phyloP scores from a whole-genome alignment of 2,113 vertebrate species.

The Ivindomyrus marchei region DNA sequence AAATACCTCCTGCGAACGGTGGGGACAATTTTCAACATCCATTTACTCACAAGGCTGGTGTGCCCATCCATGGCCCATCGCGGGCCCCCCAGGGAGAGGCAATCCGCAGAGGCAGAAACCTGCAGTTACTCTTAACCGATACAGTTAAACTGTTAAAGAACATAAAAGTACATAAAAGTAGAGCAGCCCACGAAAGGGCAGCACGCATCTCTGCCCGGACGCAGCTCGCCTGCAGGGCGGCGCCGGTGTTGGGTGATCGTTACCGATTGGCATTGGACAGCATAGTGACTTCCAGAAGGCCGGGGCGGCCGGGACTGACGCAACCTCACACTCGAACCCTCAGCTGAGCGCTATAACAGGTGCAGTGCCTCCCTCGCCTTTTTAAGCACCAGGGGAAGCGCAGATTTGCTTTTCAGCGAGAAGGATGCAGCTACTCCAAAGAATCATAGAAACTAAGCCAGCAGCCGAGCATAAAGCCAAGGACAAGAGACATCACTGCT shows the following conservation, averaged over 20 bases:
- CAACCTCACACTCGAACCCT: not conserved
- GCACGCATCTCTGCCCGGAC: not conserved
- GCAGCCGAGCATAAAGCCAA: not conserved
- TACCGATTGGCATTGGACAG: not conserved
- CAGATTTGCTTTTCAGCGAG: not conserved
- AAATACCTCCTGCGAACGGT: slow-evolving; percentile 17
- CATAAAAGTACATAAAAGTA: not conserved
- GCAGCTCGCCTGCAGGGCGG: not conserved
- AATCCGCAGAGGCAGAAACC: slow-evolving; percentile 4
- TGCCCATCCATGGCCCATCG: not conserved
- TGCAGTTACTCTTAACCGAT: not conserved
- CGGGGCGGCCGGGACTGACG: not conserved
- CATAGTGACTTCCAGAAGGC: not conserved
- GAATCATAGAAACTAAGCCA: not conserved
- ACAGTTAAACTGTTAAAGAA: slow-evolving; percentile 5
- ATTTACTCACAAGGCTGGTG: not conserved
- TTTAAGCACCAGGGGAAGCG: not conserved
- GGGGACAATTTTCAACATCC: slow-evolving; percentile 8
- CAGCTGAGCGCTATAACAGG: not conserved
- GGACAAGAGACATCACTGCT: not conserved
- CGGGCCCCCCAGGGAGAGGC: not conserved
- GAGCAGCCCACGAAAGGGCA: not conserved
- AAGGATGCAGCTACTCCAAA: not conserved
- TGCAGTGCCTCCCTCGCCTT: not conserved
- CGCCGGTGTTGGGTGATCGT: too few species aligned